Base-by-base conservation (phyloP, 2,888 invertebrate species). In the Patella caerulea region DNA sequence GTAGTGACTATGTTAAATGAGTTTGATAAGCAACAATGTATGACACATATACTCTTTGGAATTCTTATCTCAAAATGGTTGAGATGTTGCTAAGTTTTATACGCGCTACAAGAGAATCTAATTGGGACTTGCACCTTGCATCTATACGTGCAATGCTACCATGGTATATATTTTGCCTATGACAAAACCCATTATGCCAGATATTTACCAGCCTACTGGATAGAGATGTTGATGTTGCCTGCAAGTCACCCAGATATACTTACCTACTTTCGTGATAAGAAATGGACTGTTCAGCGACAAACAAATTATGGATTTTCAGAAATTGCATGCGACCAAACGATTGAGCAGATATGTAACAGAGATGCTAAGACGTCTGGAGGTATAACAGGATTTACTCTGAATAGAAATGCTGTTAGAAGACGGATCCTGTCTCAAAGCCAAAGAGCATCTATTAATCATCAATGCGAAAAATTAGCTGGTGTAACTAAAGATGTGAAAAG, bases 191-290 rank as follows among this genome's bases (percentile, higher is more conserved):
- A 80, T 52, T 80, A 80, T 78, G 53, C 80, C 17, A 24, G 76
- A 15, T 80, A 78, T 59, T 55, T 71, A 12, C 65, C 81, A 29
- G 70, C 74, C 17, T 83, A 83, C 73, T 83, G 65, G 76, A 65
- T 73, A 15, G 69, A 83, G 74, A 83, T 83, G 83, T 75, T 65
- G n/a, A 73, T 73, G 15, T 80, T 83, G 24, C 77, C 76, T 45
- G 65, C 71, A 54, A 53, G 19, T 52, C 77, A 82, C 72, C 78
- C 80, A 45, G 75, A 72, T 55, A 53, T 45, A 19, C 24, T 56
- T n/a, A 24, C 56, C n/a, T 24, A 74, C 12, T 52, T 78, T 19
- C 9, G 12, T 14, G 45, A 52, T 70, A 77, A 77, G 19, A 55
- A 71, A 24, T 77, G 71, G n/a, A 65, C 69, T 12, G 79, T 79